Evolutionary conservation across 1,140 invertebrate genomes (phyloP), one percentile per base, ranked within the genome.

Genomic region (Oryctes rhinoceros): DNA sequence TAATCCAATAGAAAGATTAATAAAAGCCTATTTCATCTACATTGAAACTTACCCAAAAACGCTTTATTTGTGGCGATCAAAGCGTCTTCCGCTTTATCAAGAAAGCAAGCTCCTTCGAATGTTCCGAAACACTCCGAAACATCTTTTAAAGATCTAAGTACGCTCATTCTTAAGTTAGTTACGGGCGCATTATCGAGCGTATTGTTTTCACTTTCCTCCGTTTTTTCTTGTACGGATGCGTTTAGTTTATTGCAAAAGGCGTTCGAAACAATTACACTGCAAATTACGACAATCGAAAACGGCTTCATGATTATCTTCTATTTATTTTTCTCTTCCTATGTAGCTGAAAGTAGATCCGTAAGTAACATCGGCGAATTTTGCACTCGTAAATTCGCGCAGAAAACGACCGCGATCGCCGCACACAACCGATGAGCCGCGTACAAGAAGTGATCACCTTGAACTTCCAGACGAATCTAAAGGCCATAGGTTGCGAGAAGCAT

Each of bases 381-480:
- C 30, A 30, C 59, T 76, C 20, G 53, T 18, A 37, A 30, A 13
- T 35, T 24, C 35, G 67, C 24, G 77, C 39, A 78, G 47, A 48
- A 80, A 39, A n/a, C 6, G 39, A 44, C 9, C 18, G 71, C 20
- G 20, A 47, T 48, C 39, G 11, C 39, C 76, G 39, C 76, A 75
- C 49, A n/a, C 53, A 44, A 30, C 59, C 9, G 13, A 59, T 59
- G 15, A 13, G 10, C 39, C 24, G 18, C 65, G 5, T 18, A 78
- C 24, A 71, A 81, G 80, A 79, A 79, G 79, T 82, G 74, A 75
- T 83, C 82, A 82, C 83, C 83, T 82, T 84, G 84, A 84, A 85
- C 84, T 82, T 84, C 77, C 79, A 79, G 65, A 81, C 81, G 82
- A 78, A 82, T 85, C 83, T 84, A 49, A 81, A 83, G 82, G 78